phyloP scores from a whole-genome alignment of 2,888 invertebrate species.

The Hybos culiciformis region DNA sequence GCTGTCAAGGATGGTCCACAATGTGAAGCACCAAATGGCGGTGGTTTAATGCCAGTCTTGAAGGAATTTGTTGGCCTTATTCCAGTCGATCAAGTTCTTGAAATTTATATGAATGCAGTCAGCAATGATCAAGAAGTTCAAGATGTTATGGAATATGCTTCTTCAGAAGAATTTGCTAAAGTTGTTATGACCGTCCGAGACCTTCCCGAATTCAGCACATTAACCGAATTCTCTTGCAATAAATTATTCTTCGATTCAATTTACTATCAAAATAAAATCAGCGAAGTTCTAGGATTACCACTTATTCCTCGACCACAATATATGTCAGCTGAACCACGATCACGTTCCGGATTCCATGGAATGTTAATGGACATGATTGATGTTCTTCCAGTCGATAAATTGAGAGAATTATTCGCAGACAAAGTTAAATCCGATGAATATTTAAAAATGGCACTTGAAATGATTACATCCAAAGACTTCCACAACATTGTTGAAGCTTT shows the following conservation, averaged over 20 bases:
- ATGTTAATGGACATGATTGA: conserved; percentile 7
- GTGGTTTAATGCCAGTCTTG: conserved; percentile 8
- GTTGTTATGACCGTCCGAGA: conserved; percentile 1
- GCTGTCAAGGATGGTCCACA: conserved; percentile 3
- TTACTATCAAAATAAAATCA: conserved; percentile 10
- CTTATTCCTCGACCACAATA: neutral
- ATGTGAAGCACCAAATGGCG: conserved; percentile 8
- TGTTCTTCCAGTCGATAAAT: conserved; percentile 6
- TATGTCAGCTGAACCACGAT: neutral
- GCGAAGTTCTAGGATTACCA: conserved; percentile 9
- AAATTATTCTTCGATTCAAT: conserved; percentile 10
- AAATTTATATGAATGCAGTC: conserved; percentile 5
- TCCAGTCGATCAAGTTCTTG: conserved; percentile 4
- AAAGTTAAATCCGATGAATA: conserved; percentile 9
- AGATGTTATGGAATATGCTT: conserved; percentile 9
- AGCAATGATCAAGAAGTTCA: conserved; percentile 10
- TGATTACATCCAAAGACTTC: conserved; percentile 8
- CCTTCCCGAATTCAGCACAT: neutral
- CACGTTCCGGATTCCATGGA: conserved; percentile 7
- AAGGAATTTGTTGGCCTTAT: conserved; percentile 4
- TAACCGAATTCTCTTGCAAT: conserved; percentile 7
- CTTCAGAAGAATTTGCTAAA: conserved; percentile 7
- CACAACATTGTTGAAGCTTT: conserved; percentile 9
- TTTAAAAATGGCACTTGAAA: conserved; percentile 7
- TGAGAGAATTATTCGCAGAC: conserved; percentile 4